Evolutionary conservation across 2,113 vertebrate genomes (phyloP), one percentile per base, ranked within the genome.

Genomic region (Apistogramma diplotaenia): DNA sequence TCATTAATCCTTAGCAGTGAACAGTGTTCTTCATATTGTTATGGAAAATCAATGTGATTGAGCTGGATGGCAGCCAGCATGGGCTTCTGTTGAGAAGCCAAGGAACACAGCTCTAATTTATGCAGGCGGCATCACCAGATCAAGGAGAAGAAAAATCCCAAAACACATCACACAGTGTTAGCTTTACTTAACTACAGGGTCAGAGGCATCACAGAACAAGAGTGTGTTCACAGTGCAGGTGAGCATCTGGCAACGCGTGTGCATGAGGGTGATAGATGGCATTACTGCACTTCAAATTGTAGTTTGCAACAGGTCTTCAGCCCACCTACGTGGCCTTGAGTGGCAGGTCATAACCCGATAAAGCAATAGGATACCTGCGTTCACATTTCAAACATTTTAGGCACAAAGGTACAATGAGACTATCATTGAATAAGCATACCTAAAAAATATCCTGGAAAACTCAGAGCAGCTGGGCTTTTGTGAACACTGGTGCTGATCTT

Each of bases 21-120:
- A 92, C 93, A 94, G 91, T 88, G 89, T 92, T 95, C 92, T 93
- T 95, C 92, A 95, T 95, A 95, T 95, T 95, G 92, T 94, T 95
- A 95, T 94, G 93, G 91, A 93, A 95, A 95, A 95, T 96, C 95
- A 93, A 95, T 96, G 92, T 82, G 93, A 94, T 92, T 90, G 87
- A 94, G 92, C 94, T 94, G 94, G 92, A 94, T 72, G 78, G 74
- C 85, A 85, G 93, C 93, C 94, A 94, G 91, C 53, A 1, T 27
- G 3, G 62, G 60, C 79, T 90, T 87, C 85, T 85, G 78, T 78
- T 79, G 82, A 79, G 74, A 71, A 89, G 87, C 83, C 78, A 79
- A 76, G 51, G 74, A 85, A 86, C 89, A 91, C 75, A 58, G 75
- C 85, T 86, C 62, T 87, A 92, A 95, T 94, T 93, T 92, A 93